Evolutionary conservation across 2,797 vertebrate genomes (phyloP).

Genomic region (Gymnothorax reevesii): DNA sequence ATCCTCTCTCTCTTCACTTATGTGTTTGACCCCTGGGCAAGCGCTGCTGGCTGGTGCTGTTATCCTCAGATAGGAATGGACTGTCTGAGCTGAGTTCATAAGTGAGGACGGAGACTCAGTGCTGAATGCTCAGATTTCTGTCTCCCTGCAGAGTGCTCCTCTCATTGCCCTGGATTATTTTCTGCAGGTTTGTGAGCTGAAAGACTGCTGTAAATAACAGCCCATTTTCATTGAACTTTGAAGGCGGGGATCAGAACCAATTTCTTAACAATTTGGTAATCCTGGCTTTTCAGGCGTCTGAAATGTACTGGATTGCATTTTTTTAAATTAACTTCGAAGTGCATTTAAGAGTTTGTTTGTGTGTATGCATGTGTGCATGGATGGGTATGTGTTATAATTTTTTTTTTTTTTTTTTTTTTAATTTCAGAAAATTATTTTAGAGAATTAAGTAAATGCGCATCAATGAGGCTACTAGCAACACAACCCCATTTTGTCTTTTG

Average conservation of each 20-base stretch:
- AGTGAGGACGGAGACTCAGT: background rate
- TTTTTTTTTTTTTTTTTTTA: background rate
- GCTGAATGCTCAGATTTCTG: background rate
- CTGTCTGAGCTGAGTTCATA: background rate
- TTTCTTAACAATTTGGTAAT: conserved; percentile 3
- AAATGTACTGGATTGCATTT: background rate
- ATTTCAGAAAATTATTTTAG: conserved; percentile 16
- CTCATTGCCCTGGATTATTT: background rate
- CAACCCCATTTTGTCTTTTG: background rate
- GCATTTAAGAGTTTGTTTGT: background rate
- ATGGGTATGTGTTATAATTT: background rate
- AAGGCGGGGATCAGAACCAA: background rate
- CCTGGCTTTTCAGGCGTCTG: background rate
- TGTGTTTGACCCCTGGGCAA: background rate
- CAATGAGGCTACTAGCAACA: conserved; percentile 14
- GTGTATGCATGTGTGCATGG: background rate
- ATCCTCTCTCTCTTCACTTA: background rate
- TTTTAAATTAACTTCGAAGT: background rate
- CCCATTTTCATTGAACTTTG: background rate
- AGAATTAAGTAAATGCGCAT: background rate
- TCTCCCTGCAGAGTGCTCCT: background rate
- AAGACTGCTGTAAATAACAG: background rate
- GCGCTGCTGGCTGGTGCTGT: background rate
- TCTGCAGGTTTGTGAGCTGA: background rate
- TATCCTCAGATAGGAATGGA: background rate